Evolutionary conservation across 1,140 invertebrate genomes (phyloP), one percentile per base, ranked within the genome.

Genomic region (Zaprionus vittiger): DNA sequence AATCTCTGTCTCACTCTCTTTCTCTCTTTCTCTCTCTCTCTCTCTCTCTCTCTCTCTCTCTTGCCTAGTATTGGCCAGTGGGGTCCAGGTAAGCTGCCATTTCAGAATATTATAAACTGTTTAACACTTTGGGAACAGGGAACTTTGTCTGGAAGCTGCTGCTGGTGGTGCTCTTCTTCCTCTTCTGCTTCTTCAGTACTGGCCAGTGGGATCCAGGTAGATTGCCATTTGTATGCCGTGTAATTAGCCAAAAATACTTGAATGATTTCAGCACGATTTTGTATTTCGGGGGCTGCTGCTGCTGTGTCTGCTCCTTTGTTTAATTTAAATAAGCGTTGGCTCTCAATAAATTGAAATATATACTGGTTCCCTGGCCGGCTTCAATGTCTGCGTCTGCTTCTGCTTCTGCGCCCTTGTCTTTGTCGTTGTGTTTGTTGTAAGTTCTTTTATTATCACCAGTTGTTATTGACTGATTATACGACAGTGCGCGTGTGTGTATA

Each of bases 401-500:
- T 66, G 70, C 24, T 57, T 37, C 60, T 61, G 62, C 60, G 41
- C 41, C 41, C n/a, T 17, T 47, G 41, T 47, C 41, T 47, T 47
- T 80, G 37, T 47, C n/a, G 70, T 38, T 55, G 38, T 61, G 83
- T 37, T 86, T 90, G 81, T 90, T 91, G 86, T 90, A 90, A 87
- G 83, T 91, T 91, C 87, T 91, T 91, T 91, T 91, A 91, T 91
- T 91, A 91, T 91, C 86, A 90, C 77, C 79, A 80, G 79, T 79
- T 79, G 82, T 73, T 79, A 28, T 87, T 83, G 71, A 73, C 65
- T 87, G 84, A 89, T 89, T 89, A 87, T 87, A 89, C 75, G 73
- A 84, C 59, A 67, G 59, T 28, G 69, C 75, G 81, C 41, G 82
- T 81, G 84, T 80, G 63, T 69, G 37, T 64, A n/a, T 17, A 9